Base-by-base conservation (phyloP, 1,140 invertebrate species). In the Ctenoplectra terminalis region DNA sequence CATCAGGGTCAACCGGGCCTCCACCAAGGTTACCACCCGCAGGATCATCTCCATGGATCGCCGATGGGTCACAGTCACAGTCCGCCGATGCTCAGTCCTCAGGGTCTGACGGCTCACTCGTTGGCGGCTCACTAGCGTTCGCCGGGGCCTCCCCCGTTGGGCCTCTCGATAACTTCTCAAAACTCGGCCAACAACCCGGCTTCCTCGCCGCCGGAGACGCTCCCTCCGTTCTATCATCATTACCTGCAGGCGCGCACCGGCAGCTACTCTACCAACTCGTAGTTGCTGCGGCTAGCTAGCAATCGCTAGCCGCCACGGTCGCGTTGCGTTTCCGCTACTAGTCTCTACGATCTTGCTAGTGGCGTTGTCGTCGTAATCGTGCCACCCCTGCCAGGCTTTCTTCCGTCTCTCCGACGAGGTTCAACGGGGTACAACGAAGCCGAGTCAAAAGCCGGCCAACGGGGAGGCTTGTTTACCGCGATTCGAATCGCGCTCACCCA, bases 81-180 rank as follows among this genome's bases (percentile, higher is more conserved):
- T 88, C 97, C 97, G 76, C 96, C 97, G 23, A 97, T 97, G 96
- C 93, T 97, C 79, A 97, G 96, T 67, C 97, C 97, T 90, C 97
- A 97, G 94, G 95, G 96, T 29, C 96, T 97, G 93, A 95, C 95
- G 85, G 95, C 96, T 91, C 97, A 98, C 90, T 97, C 97, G 92
- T 94, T 98, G 83, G 95, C 97, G 94, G 97, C 97, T 89, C 97
- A 98, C 97, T 98, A 97, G 97, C 96, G 96, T 96, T 96, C 96
- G 95, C 93, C 93, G 74, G 92, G 92, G 93, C 93, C 93, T 93
- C 93, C 96, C 94, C 94, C 94, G 93, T 92, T 95, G 93, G 95
- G 95, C 94, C 94, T 95, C 92, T 92, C 92, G 90, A 92, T 91
- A 85, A 87, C 92, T 79, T 90, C 91, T n/a, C 92, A 88, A 89